Evolutionary conservation across 2,113 vertebrate genomes (phyloP), one percentile per base, ranked within the genome.

Genomic region (Xenopus laevis): DNA sequence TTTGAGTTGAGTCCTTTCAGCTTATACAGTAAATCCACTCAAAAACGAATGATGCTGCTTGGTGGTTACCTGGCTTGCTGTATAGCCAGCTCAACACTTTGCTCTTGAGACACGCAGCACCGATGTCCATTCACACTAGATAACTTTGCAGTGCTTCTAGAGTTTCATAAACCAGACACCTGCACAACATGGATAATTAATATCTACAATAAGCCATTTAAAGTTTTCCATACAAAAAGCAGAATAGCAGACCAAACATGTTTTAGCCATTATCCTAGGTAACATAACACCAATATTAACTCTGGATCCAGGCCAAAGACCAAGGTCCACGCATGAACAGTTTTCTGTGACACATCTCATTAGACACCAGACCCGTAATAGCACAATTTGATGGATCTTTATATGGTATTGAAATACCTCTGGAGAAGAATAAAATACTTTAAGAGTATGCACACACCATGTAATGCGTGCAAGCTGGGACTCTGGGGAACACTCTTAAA

Each of bases 321-420:
- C 17, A 64, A 33, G 20, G 40, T 15, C 23, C 63, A 65, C 45
- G 44, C 63, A 18, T 45, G 63, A 65, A 33, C 63, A 65, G 40
- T 12, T 45, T 20, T 45, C 44, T 44, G 40, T 65, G 63, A 45
- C 33, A 65, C 18, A 40, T 5, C 40, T 45, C 44, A 65, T 65
- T 65, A 65, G 40, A 65, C 63, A 65, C 16, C 8, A 65, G 44
- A 65, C 44, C 63, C 20, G 30, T 64, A 64, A 55, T 46, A 10
- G 33, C 20, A 46, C n/a, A 18, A 46, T 65, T 46, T n/a, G 17
- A 18, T 65, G 16, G 44, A 18, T 45, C 63, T 65, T 18, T 65
- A 10, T 65, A 20, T 18, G 33, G 63, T 45, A 16, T 65, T 40
- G 40, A 13, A 65, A 33, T 45, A 45, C 18, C 16, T 46, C 40